Base-by-base conservation (phyloP, 2,797 vertebrate species). In the Jordanella pulchra region DNA sequence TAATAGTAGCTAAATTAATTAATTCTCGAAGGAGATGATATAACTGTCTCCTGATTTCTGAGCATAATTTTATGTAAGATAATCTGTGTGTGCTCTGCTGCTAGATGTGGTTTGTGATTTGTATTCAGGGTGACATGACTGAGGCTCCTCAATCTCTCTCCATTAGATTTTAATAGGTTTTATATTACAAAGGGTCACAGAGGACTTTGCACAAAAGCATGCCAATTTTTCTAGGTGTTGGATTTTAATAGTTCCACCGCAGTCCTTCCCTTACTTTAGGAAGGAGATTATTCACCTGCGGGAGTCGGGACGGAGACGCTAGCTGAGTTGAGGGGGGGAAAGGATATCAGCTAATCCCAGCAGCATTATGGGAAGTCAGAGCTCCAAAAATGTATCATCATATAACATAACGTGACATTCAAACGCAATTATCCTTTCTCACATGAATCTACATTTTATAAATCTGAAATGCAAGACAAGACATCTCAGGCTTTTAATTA, bases 101-200 rank as follows among this genome's bases (percentile, higher is more conserved):
- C 45, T 73, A 72, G 71, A 80, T 83, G 78, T 28, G 18, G 42
- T 70, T 69, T 75, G 64, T 80, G 66, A 88, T 90, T 85, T 83
- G 87, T 86, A 90, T 92, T 90, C 85, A 48, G 27, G 18, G 15
- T 63, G 79, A 51, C 86, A 82, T 76, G 67, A 83, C 71, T 83
- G 55, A 81, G 74, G 60, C 72, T 53, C 73, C 79, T 82, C 88
- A 83, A 68, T 85, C 80, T 78, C 56, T 74, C 78, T 69, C 89
- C 73, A 84, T 91, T 89, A 81, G 60, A 86, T 80, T 84, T 83
- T 78, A 86, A 87, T 85, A 64, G 65, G 50, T 83, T 86, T 82
- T 81, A 61, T 87, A 77, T 84, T 53, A 48, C 58, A 77, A 12
- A 6, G 79, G 35, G 80, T 88, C 84, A 75, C 58, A 67, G 65